Base-by-base conservation (phyloP, 2,888 invertebrate species). In the Standfussiana lucernea region DNA sequence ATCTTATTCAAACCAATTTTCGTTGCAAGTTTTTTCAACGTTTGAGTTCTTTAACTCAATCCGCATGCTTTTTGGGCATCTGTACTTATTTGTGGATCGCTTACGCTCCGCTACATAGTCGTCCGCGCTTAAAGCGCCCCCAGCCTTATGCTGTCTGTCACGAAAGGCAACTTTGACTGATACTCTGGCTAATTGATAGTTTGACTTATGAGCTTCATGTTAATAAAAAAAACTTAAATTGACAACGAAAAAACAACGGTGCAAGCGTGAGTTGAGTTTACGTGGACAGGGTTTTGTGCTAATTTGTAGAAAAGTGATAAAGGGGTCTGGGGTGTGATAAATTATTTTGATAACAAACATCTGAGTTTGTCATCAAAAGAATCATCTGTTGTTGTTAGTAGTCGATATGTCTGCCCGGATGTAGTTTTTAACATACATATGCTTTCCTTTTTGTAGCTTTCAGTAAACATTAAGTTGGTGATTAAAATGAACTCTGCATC, bases 111-210 rank as follows among this genome's bases (percentile, higher is more conserved):
- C 62, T 59, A 1, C 28, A 11, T 35, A 35, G 1, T 13, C 62
- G 2, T 8, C 62, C 81, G 86, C 84, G 72, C 24, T 86, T 84
- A 83, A 75, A 64, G 37, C 40, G 81, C 80, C 89, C 75, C 75
- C 82, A 82, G 79, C 86, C 80, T 86, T 85, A 82, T 68, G 62
- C 79, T 84, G 89, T 84, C 86, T 83, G 81, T 80, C 88, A 90
- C 88, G 91, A 90, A 92, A 93, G 90, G 89, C 79, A 89, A 91
- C 74, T 81, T 89, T 93, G 94, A 95, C 92, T 92, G 93, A 95
- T 93, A 89, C 80, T 82, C 89, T 83, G 89, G 86, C 94, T 95
- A 95, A 95, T 95, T 95, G 95, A 95, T 95, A 93, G 89, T 89
- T 91, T 95, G 94, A 95, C 94, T 94, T 93, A 95, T 94, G 95